Evolutionary conservation across 2,113 vertebrate genomes (phyloP).

Genomic region (Corydoras sp.): DNA sequence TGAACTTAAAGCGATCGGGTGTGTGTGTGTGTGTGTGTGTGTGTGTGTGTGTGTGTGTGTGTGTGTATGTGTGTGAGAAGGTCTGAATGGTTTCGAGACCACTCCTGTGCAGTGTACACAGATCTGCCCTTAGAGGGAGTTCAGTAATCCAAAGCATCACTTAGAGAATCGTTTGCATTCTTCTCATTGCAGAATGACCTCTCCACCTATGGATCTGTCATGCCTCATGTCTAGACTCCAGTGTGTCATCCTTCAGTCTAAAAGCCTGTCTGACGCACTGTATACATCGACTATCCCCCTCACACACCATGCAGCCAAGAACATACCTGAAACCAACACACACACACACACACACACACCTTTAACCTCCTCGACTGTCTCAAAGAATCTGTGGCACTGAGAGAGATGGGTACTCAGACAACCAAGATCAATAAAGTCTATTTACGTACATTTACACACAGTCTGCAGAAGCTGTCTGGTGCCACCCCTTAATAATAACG

Average conservation of each 20-base stretch:
- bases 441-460: constrained; percentile 1
- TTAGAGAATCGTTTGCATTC: not conserved
- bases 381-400: constrained; percentile 11
- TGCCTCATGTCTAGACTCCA: not conserved
- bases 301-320: constrained; percentile 19
- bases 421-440: constrained; percentile 42
- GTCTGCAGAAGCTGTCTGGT: constrained; percentile 22
- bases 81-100: too few species aligned
- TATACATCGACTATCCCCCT: constrained; percentile 26
- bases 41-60: too few species aligned
- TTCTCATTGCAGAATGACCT: not conserved
- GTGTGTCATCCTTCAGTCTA: constrained; percentile 17
- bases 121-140: not conserved
- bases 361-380: constrained; percentile 30
- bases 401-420: constrained; percentile 41
- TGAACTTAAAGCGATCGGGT: not conserved
- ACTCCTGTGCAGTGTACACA: too few species aligned
- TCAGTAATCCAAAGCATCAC: not conserved
- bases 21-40: too few species aligned
- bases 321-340: constrained; percentile 29
- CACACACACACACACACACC: constrained; percentile 36
- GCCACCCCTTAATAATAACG: not conserved
- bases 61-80: too few species aligned
- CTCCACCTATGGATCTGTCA: not conserved
- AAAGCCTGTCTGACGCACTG: constrained; percentile 15